These are phyloP conservation scores for Corbicula japonica DNA, from an alignment of 2,888 invertebrate genomes.

Conservation along the genomic window DNA sequence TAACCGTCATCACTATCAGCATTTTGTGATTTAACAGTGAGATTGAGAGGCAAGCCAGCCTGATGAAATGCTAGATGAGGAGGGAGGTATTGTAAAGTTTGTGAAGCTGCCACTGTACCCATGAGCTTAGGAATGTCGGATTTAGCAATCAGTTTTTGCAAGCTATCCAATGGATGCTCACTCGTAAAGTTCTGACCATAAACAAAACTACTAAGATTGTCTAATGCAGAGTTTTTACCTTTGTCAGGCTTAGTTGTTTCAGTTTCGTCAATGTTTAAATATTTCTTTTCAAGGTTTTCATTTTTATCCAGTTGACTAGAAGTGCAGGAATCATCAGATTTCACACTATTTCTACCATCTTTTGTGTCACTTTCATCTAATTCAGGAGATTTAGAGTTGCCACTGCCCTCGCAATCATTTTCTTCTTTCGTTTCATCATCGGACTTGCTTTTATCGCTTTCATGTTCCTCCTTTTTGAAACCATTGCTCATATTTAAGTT, in stretches of 20 bases:
- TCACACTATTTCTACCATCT: constrained; percentile 51
- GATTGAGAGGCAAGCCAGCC: constrained; percentile 73
- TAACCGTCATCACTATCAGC: constrained; percentile 64
- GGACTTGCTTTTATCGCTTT: no score
- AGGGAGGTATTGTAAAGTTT: constrained; percentile 61
- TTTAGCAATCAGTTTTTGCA: constrained; percentile 98
- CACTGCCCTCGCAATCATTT: constrained; percentile 13
- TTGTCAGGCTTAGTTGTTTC: constrained; percentile 52
- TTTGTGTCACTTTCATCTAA: constrained; percentile 41
- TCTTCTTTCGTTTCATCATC: constrained; percentile 33
- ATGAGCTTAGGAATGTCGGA: constrained; percentile 90
- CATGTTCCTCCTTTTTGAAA: constrained; percentile 34
- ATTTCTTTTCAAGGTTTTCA: constrained; percentile 73
- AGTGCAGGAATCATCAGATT: constrained; percentile 46
- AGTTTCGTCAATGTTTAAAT: constrained; percentile 69
- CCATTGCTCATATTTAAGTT: constrained; percentile 59
- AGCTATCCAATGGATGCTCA: constrained; percentile 96
- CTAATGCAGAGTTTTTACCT: constrained; percentile 79
- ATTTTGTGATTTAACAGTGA: constrained; percentile 72
- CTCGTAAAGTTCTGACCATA: constrained; percentile 84
- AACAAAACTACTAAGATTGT: constrained; percentile 85
- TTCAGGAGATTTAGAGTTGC: constrained; percentile 30
- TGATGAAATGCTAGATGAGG: constrained; percentile 62
- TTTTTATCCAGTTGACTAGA: constrained; percentile 53
- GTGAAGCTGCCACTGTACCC: constrained; percentile 43